Evolutionary conservation across 2,797 vertebrate species (phyloP).

Genomic region (Melanotaenia maccullochi): DNA sequence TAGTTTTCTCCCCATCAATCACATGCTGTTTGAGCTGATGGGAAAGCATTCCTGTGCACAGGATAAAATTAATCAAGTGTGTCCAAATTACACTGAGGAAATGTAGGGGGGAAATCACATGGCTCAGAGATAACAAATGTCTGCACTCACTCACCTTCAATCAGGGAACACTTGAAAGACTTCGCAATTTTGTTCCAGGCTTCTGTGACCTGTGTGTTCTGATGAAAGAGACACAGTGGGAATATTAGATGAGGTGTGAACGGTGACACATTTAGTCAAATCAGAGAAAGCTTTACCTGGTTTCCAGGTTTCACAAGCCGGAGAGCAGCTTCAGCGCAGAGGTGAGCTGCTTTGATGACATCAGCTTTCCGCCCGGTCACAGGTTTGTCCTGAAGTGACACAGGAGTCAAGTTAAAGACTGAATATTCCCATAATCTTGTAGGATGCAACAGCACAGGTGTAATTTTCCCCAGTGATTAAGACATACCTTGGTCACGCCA

Average conservation of each 20-base stretch:
- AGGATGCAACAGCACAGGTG: neutral
- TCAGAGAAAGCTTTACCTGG: conserved; percentile 81
- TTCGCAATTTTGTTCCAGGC: conserved; percentile 98
- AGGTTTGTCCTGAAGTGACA: conserved; percentile 85
- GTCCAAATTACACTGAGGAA: conserved; percentile 4
- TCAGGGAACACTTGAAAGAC: conserved; percentile 95
- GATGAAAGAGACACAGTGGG: conserved; percentile 1
- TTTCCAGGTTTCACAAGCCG: conserved; percentile 97
- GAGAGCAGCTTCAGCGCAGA: conserved; percentile 95
- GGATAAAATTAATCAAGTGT: conserved; percentile 22
- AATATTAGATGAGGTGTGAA: conserved; percentile 6
- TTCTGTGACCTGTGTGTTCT: conserved; percentile 98
- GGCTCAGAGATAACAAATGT: neutral
- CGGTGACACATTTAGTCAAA: neutral
- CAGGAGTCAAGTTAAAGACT: neutral
- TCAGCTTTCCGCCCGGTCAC: conserved; percentile 93
- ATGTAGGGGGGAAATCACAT: neutral
- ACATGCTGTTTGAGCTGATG: conserved; percentile 98
- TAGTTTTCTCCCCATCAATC: conserved; percentile 97
- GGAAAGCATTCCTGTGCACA: conserved; percentile 91
- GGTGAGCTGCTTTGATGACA: conserved; percentile 93
- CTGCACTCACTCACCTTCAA: conserved; percentile 87
- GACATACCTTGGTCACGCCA: conserved; percentile 89
- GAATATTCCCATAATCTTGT: neutral
- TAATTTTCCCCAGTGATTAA: neutral